Conservation (phyloP, 1,140 invertebrate species). For the Drosophila cardini region DNA sequence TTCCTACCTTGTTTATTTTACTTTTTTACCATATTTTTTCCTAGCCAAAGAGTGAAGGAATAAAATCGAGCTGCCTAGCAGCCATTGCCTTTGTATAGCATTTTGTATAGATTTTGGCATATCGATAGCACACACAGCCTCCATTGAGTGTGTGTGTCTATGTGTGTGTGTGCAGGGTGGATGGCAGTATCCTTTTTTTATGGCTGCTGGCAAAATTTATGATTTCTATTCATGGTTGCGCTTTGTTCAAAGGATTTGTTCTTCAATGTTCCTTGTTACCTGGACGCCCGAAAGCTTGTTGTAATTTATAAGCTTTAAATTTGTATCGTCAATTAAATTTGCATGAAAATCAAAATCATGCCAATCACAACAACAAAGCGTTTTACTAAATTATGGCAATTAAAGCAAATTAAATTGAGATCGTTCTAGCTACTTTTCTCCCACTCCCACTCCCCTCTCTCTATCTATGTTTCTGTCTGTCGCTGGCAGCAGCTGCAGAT, state of each 20-base stretch:
- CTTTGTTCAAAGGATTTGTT: constrained; percentile 75
- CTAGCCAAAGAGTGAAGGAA: constrained; percentile 12
- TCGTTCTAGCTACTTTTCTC: neutral
- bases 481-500: constrained; percentile 31
- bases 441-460: too few species aligned
- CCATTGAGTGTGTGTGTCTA: neutral
- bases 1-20: too few species aligned
- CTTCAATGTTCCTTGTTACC: constrained; percentile 65
- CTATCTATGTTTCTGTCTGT: too few species aligned
- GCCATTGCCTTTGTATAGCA: constrained; percentile 36
- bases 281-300: constrained; percentile 7
- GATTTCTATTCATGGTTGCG: constrained; percentile 66
- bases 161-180: neutral
- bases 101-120: constrained; percentile 73
- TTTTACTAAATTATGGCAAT: constrained; percentile 56
- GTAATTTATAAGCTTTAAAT: constrained; percentile 73
- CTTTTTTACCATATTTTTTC: constrained; percentile 19
- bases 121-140: constrained; percentile 63
- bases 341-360: constrained; percentile 59
- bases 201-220: constrained; percentile 81
- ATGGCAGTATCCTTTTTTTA: constrained; percentile 61
- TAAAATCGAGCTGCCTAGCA: constrained; percentile 10
- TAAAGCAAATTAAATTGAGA: constrained; percentile 50
- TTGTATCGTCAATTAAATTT: constrained; percentile 60
- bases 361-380: constrained; percentile 31